These are phyloP conservation scores for Ostrea denselamellosa DNA, from an alignment of 1,140 invertebrate species.

Conservation along the genomic window DNA sequence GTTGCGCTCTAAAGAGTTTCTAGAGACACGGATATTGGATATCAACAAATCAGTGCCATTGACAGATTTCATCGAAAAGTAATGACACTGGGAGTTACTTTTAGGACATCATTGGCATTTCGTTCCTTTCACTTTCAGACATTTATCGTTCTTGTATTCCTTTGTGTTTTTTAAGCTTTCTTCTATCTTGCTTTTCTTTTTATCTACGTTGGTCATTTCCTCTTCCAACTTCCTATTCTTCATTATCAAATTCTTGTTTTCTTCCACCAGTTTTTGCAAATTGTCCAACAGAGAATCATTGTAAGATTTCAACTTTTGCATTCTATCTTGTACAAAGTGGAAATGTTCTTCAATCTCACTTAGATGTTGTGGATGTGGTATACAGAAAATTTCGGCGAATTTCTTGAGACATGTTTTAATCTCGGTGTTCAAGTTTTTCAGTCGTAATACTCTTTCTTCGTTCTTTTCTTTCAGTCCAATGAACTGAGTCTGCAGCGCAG, in stretches of 20 bases:
- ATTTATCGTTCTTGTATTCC: background rate
- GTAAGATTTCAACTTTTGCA: background rate
- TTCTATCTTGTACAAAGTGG: background rate
- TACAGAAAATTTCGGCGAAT: background rate
- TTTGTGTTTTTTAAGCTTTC: background rate
- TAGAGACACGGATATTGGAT: background rate
- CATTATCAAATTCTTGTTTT: background rate
- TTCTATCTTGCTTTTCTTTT: background rate
- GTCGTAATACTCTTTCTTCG: background rate
- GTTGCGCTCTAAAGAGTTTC: no score
- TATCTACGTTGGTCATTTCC: background rate
- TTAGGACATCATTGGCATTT: background rate
- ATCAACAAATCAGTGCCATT: background rate
- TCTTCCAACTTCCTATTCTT: background rate
- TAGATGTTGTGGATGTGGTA: background rate
- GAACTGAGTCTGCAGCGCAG: background rate
- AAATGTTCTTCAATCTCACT: background rate
- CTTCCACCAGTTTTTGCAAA: background rate
- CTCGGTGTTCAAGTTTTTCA: background rate
- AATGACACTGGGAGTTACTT: no score
- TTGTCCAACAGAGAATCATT: background rate
- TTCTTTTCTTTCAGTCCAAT: background rate
- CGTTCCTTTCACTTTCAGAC: background rate
- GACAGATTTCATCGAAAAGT: background rate
- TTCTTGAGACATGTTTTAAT: background rate